Percentiles rank a stretch among this genome's conserved stretches.
Evolutionary conservation across 2,113 vertebrate species (phyloP).

Genomic region (Melanerpes aurifrons): DNA sequence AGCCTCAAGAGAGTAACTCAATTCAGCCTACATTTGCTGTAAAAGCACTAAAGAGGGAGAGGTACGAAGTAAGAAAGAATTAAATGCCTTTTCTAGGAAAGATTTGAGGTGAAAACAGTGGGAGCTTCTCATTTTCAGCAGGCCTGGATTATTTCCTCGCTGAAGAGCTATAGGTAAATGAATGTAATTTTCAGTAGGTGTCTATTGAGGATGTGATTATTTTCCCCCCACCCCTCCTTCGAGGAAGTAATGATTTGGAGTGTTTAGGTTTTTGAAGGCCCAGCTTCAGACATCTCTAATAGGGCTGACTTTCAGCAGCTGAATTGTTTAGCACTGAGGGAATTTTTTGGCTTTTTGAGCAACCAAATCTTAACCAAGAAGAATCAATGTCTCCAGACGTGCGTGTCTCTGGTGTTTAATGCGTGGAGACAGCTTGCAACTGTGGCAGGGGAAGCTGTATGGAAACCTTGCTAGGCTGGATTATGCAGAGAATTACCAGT

Average conservation of each 20-base stretch:
- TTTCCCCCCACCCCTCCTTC: background rate
- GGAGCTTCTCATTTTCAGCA: background rate
- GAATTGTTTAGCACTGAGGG: background rate
- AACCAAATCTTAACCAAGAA: background rate
- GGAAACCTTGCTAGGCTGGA: background rate
- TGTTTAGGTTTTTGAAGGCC: background rate
- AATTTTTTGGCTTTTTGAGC: background rate
- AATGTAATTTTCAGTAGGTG: background rate
- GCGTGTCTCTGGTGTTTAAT: background rate
- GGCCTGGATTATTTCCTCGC: background rate
- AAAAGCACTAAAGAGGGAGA: background rate
- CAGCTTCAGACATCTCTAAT: background rate
- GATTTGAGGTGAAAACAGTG: background rate
- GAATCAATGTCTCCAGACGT: conserved; percentile 11
- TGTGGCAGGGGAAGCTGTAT: background rate
- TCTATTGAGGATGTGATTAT: background rate
- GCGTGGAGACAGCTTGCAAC: background rate
- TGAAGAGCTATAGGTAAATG: background rate
- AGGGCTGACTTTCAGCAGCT: background rate
- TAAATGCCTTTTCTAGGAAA: background rate
- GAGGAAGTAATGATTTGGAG: background rate
- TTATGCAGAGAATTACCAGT: conserved; percentile 14
- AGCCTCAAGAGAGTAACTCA: background rate
- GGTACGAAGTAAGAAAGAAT: background rate
- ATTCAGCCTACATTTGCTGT: background rate